Evolutionary conservation across 2,888 invertebrate species (phyloP), one percentile per base, ranked within the genome.

Genomic region (Prenolepis imparis): DNA sequence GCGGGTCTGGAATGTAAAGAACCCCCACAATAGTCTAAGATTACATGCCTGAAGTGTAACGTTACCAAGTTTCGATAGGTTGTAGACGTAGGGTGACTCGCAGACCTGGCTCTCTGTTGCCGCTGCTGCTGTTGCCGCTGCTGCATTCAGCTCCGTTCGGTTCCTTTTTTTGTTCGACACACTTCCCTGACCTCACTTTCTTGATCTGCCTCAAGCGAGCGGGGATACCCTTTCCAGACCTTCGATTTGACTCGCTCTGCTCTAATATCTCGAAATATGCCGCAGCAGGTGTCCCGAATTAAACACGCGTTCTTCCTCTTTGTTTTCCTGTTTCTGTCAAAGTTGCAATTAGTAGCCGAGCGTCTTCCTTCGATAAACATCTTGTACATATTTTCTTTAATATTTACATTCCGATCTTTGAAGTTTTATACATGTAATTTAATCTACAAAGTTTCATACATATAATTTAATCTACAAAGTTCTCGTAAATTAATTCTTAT

Each of bases 1-100:
- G 52, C 52, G 52, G 83, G 89, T 86, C 86, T 87, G 91, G 91
- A 91, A 91, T 91, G 92, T 88, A 87, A 90, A 92, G 90, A 89
- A 89, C 86, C 59, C 82, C 83, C 70, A 86, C 84, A 85, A 88
- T 91, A 66, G 86, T 87, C 85, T 89, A 84, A 90, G 88, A 91
- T 91, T 91, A 90, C 86, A 89, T 67, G 86, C 67, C 88, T 84
- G 44, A 74, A 84, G 87, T 89, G 85, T 89, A 89, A 80, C 89
- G 81, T 90, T 86, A 87, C 89, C 68, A 82, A 83, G 82, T 75
- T 88, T 90, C 89, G 91, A 90, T 91, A 90, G 88, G 82, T 84
- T n/a, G 84, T 83, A 68, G 66, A 66, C 61, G 44, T 28, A 32
- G 81, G 73, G 73, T 83, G 87, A 85, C 84, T 83, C 84, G 41